phyloP scores from a whole-genome alignment of 1,140 invertebrate genomes.

The Geopemphigus sp. region DNA sequence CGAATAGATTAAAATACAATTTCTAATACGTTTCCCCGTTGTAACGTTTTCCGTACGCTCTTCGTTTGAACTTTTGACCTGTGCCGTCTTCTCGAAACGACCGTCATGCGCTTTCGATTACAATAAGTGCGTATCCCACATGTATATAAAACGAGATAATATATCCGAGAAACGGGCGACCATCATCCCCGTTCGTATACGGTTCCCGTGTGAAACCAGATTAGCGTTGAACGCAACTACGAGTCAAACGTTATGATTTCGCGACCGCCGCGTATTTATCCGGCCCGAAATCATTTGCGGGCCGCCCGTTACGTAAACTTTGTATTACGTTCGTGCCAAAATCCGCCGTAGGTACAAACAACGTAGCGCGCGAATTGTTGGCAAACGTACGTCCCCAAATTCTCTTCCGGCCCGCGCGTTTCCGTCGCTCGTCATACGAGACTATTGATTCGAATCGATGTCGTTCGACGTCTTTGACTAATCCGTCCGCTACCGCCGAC shows the following conservation, averaged over 20 bases:
- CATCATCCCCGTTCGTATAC: neutral
- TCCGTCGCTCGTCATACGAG: too few species aligned
- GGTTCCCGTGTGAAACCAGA: constrained; percentile 3
- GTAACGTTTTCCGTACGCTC: neutral
- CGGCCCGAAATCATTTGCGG: neutral
- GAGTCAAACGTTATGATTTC: constrained; percentile 6
- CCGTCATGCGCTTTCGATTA: constrained; percentile 3
- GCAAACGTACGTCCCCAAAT: too few species aligned
- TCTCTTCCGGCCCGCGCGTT: too few species aligned
- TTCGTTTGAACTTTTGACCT: constrained; percentile 27
- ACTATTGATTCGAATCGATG: too few species aligned
- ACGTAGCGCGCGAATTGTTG: too few species aligned
- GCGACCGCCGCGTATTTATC: neutral
- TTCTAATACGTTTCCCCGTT: constrained; percentile 10
- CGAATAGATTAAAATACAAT: constrained; percentile 20
- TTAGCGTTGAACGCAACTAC: neutral
- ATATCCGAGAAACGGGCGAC: neutral
- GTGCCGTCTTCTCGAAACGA: constrained; percentile 2
- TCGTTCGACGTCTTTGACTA: too few species aligned
- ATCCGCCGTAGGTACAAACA: too few species aligned
- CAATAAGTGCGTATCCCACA: too few species aligned
- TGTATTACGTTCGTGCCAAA: too few species aligned
- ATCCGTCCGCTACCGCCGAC: too few species aligned
- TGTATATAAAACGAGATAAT: too few species aligned
- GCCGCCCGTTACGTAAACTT: too few species aligned